Percentiles rank a stretch among this genome's conserved stretches.
These are phyloP conservation scores for Stictocephala bisonia DNA, from an alignment of 2,888 invertebrate species.

Conservation along the genomic window DNA sequence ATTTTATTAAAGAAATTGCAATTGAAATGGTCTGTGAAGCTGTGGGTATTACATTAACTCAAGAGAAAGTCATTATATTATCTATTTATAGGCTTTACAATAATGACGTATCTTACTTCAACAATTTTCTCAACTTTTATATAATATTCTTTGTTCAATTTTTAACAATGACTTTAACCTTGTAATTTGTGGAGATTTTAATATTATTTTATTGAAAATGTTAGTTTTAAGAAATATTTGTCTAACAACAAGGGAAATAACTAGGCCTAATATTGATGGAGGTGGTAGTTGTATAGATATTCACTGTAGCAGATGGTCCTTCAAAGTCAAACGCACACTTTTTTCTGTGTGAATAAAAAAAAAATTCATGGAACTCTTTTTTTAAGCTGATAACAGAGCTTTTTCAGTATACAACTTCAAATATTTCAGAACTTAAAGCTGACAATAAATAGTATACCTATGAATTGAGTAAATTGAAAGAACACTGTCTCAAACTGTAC, in stretches of 20 bases:
- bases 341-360: not conserved
- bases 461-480: conserved; percentile 1
- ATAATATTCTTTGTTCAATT: not conserved
- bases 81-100: not conserved
- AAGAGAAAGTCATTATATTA: not conserved
- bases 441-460: not conserved
- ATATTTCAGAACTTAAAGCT: not conserved
- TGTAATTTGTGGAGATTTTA: conserved; percentile 2
- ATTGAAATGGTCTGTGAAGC: not conserved
- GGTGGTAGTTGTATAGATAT: not conserved
- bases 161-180: not conserved
- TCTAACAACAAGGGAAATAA: not conserved
- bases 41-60: not conserved
- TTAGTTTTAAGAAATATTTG: not conserved
- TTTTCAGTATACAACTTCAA: not conserved
- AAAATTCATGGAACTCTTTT: not conserved
- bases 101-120: not conserved
- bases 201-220: not conserved
- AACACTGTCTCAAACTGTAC: not conserved
- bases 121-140: not conserved
- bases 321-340: not conserved
- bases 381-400: not conserved
- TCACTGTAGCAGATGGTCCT: not conserved
- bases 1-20: not conserved
- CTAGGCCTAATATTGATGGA: not conserved